Evolutionary conservation across 2,888 invertebrate genomes (phyloP), one percentile per base, ranked within the genome.

Genomic region (Lasius platythorax): DNA sequence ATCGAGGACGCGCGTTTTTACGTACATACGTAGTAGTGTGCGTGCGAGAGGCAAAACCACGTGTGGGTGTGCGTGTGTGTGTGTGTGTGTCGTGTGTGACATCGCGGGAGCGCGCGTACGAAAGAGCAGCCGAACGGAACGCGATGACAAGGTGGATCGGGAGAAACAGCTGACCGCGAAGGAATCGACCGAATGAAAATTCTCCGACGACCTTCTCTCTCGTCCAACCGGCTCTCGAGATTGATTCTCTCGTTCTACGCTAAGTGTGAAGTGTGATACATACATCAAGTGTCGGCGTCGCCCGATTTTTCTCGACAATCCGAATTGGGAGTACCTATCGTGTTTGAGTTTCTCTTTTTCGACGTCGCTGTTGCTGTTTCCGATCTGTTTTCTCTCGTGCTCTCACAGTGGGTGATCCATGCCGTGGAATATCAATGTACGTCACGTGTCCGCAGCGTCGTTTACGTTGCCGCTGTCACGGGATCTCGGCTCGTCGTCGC

Each of bases 381-480:
- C 37, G 84, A 87, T 89, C 75, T 87, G 84, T 87, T 88, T 15
- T 15, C 28, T 82, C 85, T 85, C 79, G 88, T 88, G 85, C 66
- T n/a, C 30, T 33, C 86, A 85, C 86, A 85, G 86, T 87, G 78
- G 11, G 88, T 88, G 90, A 88, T 87, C 87, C 85, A 85, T 83
- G 87, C 75, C 78, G 76, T 85, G 88, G 87, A 89, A 85, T 89
- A 91, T 92, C 92, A 90, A 92, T 92, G 92, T 92, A 91, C 92
- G 91, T 93, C 93, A 92, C 92, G 94, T 93, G 93, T 88, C 89
- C 86, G 82, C 87, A 90, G 83, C 90, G 90, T 88, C 89, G 88
- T 89, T 86, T 89, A 86, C 91, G 91, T 89, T 91, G 91, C 86
- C 90, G 84, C 87, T 88, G 90, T 88, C 92, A 90, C 89, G 90